These are phyloP conservation scores for Schizopygopsis pylzovi DNA, from an alignment of 2,797 vertebrate species.

Conservation along the genomic window DNA sequence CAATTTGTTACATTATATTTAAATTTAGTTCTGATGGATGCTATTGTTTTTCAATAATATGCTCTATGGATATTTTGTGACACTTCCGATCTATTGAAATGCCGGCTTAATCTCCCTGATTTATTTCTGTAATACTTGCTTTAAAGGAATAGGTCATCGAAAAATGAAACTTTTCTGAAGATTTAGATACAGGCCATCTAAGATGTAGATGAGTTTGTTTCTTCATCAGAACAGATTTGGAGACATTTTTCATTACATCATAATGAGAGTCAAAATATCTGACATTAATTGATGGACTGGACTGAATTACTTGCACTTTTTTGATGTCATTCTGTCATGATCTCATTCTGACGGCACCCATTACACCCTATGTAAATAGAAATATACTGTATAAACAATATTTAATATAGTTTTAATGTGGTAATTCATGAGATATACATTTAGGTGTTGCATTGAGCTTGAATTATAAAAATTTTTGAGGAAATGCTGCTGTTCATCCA, in stretches of 20 bases:
- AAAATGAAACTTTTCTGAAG: background rate
- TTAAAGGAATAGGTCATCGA: no score
- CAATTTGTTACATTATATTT: background rate
- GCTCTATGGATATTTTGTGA: background rate
- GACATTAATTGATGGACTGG: background rate
- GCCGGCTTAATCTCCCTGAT: background rate
- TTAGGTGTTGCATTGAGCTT: background rate
- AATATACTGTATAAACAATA: background rate
- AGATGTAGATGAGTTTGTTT: background rate
- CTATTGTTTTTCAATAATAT: background rate
- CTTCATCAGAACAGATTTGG: background rate
- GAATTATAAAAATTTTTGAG: background rate
- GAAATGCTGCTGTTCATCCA: constrained; percentile 2
- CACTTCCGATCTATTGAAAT: background rate
- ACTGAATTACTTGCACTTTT: background rate
- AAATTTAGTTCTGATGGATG: background rate
- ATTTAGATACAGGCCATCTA: background rate
- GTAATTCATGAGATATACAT: background rate
- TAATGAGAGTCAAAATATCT: background rate
- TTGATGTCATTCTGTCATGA: background rate
- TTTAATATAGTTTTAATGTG: background rate
- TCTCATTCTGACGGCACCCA: background rate
- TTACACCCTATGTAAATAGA: background rate
- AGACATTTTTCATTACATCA: background rate
- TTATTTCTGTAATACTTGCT: background rate